Base-by-base conservation (phyloP, 2,888 invertebrate species). In the Tortricodes alternella region DNA sequence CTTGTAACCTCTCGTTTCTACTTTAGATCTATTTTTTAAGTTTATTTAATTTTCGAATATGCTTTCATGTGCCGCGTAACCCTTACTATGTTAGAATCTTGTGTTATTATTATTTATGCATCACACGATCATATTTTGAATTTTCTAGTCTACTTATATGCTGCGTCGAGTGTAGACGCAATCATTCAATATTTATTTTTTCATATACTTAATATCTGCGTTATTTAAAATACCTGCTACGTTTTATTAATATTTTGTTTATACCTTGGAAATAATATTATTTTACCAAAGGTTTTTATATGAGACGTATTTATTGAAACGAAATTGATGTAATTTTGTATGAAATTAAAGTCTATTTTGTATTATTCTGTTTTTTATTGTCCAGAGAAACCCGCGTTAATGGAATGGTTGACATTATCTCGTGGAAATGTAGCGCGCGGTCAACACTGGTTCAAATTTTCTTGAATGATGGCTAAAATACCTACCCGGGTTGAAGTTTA, bases 291-390 rank as follows among this genome's bases (percentile, higher is more conserved):
- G 56, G 44, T 49, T 59, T 58, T 61, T 59, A 53, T 56, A 59
- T 24, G 49, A 52, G 35, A 52, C 52, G 27, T 59, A 58, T 86
- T 83, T 83, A 85, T 83, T 80, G 60, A 83, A 82, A 76, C 69
- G 64, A 78, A 73, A 74, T 80, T 71, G 74, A 78, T 81, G 74
- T 79, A 78, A 78, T 83, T 85, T 68, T 85, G 56, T 56, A 56
- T 84, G 78, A 84, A 88, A 80, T 88, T 86, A 88, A 83, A 83
- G 71, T 85, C 77, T 87, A 87, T 88, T 87, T 88, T 84, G 70
- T 71, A 83, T 71, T 74, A 68, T 35, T 38, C 19, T 43, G 15
- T 23, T 37, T 59, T 53, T 60, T 41, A 49, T 61, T 60, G 8
- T 27, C 27, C 5, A 27, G 2, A 9, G 6, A 58, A 50, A 32